Conservation (phyloP, 2,113 vertebrate genomes). For the Notarius quadriscutis region DNA sequence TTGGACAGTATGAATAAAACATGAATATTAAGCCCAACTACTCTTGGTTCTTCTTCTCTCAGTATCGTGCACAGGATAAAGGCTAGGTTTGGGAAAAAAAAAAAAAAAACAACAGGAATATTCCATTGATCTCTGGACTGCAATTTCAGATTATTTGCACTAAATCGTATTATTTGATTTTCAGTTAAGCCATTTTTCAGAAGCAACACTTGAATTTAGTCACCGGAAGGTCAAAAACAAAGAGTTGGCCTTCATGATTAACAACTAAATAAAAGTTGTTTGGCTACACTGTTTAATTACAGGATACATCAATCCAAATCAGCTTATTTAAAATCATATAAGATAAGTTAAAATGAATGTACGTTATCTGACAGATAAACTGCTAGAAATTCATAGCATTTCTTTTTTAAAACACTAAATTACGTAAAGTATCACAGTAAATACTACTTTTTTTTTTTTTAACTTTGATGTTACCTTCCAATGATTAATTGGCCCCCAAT, state of each 20-base stretch:
- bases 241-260: slow-evolving; percentile 1
- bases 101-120: not conserved
- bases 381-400: slow-evolving; percentile 9
- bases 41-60: not conserved
- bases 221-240: not conserved
- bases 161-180: slow-evolving; percentile 23
- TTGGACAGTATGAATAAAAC: not conserved
- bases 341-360: not conserved
- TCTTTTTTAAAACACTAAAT: slow-evolving; percentile 23
- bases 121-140: not conserved
- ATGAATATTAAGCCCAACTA: not conserved
- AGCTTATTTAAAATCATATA: slow-evolving; percentile 9
- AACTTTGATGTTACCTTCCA: not conserved
- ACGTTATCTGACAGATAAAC: not conserved
- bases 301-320: slow-evolving; percentile 18
- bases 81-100: not conserved
- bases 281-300: slow-evolving; percentile 12
- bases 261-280: not conserved
- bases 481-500: slow-evolving; percentile 57
- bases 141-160: slow-evolving; percentile 9
- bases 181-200: slow-evolving; percentile 18
- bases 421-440: slow-evolving; percentile 48
- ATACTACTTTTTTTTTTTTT: slow-evolving; percentile 28
- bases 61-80: not conserved
- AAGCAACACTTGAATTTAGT: not conserved